Evolutionary conservation across 2,113 vertebrate species (phyloP).

Genomic region (Fukomys damarensis): DNA sequence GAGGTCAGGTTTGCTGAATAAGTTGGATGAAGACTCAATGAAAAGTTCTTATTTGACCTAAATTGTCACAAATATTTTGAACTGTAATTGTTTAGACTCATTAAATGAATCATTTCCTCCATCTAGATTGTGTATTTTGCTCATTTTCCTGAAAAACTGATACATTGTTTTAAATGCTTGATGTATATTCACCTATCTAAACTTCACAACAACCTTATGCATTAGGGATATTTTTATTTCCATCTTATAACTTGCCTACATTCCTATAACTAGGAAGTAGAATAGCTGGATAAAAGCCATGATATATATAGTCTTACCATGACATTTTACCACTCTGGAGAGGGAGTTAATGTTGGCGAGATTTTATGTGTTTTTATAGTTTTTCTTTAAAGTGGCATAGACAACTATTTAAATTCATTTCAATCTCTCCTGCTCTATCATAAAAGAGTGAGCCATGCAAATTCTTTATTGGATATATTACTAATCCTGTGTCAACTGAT

Average conservation of each 20-base stretch:
- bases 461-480: neutral
- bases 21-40: neutral
- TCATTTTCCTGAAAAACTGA: conserved; percentile 32
- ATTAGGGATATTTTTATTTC: neutral
- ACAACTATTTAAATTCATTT: neutral
- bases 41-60: neutral
- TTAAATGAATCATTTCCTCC: conserved; percentile 11
- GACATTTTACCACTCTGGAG: neutral
- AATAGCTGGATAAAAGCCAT: neutral
- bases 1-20: neutral
- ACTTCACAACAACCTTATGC: neutral
- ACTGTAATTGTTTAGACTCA: neutral
- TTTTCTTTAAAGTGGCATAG: neutral
- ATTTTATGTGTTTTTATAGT: neutral
- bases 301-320: neutral
- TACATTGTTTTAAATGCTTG: neutral
- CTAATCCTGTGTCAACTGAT: neutral
- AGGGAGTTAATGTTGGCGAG: neutral
- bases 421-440: neutral
- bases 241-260: neutral
- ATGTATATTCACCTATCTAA: neutral
- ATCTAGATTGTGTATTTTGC: neutral
- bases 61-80: neutral
- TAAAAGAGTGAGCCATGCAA: neutral
- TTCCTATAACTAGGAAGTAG: neutral